Percentiles rank a stretch among this genome's conserved stretches.
Conservation (phyloP, 1,140 invertebrate species). For the Ylistrum balloti region DNA sequence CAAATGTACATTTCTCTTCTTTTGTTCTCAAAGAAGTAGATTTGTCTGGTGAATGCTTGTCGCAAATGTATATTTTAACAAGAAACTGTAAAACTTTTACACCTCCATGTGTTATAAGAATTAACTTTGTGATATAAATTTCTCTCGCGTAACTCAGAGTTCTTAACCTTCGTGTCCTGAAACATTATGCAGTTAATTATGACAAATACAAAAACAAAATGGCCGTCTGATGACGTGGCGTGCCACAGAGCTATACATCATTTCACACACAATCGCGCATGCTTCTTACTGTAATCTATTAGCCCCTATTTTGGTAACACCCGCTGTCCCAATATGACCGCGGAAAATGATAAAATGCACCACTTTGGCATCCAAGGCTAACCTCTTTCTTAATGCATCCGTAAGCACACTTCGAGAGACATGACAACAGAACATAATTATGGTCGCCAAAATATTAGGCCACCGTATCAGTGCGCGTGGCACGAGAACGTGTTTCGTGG, state of each 20-base stretch:
- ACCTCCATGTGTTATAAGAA: too few species aligned
- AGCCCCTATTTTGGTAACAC: background rate
- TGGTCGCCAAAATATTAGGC: background rate
- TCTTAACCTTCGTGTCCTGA: background rate
- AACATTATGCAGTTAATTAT: background rate
- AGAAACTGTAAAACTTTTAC: too few species aligned
- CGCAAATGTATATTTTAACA: too few species aligned
- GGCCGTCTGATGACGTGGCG: constrained; percentile 12
- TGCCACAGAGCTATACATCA: background rate
- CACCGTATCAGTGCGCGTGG: background rate
- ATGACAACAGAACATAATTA: background rate
- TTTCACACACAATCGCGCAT: constrained; percentile 5
- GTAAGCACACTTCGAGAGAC: background rate
- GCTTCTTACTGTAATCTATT: background rate
- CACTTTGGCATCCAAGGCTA: background rate
- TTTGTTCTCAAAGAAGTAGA: too few species aligned
- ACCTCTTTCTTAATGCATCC: constrained; percentile 6
- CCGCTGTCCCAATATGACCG: background rate
- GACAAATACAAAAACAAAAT: background rate
- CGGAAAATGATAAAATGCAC: background rate
- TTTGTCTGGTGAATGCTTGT: too few species aligned
- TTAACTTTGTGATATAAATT: too few species aligned
- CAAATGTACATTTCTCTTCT: too few species aligned
- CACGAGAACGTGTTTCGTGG: background rate
- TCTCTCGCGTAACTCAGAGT: too few species aligned